Evolutionary conservation across 2,888 invertebrate species (phyloP), one percentile per base, ranked within the genome.

Genomic region (Cryptus armator): DNA sequence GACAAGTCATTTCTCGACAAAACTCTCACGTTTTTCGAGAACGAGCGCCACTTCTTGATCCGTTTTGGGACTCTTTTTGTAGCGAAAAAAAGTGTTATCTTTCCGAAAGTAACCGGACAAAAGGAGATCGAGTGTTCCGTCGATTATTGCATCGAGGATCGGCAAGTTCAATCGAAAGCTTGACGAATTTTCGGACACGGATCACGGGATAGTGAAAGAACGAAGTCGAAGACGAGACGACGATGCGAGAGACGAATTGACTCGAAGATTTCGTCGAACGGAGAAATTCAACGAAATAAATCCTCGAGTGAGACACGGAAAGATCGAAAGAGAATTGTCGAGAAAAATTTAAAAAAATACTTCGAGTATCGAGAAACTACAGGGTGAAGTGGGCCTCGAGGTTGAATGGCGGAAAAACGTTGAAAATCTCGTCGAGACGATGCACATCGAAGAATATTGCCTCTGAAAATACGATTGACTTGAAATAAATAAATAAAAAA

Each of bases 11-110:
- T 37, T 66, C 43, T 67, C 24, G 59, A 32, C 24, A 76, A 80
- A 66, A 43, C 67, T 59, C 70, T 85, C 78, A 74, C 81, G 74
- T 48, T 12, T 48, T 85, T 70, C 51, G 64, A 46, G 48, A 81
- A 70, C 59, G 67, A 77, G 59, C 37, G 2, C 24, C 24, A 0
- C 48, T n/a, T 85, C 46, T 24, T 7, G 37, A 48, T 78, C 78
- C 48, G 7, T 10, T 56, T 71, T 24, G 10, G 10, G 32, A n/a
- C 24, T 9, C 12, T 32, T 46, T 48, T 29, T 46, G 71, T 48
- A 29, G 19, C 16, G 71, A 56, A 46, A 32, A 67, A 74, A 74
- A 81, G 62, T 74, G 81, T 81, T 24, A 64, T 78, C 74, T 78
- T 51, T 43, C 14, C 6, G 62, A 46, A 19, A 1, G 29, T 67